Conservation (phyloP, 2,113 vertebrate genomes). For the Clarias batrachus region DNA sequence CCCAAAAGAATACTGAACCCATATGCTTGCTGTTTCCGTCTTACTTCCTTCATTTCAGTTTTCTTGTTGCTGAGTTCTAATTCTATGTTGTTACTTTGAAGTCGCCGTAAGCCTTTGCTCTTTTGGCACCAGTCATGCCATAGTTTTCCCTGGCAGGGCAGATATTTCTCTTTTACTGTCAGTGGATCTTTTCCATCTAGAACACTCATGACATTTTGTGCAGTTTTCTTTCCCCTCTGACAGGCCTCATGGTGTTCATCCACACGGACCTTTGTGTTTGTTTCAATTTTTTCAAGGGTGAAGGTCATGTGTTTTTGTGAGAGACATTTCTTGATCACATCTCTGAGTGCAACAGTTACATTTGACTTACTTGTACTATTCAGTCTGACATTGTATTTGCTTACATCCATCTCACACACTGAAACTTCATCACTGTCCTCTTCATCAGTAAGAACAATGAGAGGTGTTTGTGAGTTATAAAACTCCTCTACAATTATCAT, state of each 20-base stretch:
- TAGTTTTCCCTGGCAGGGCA: neutral
- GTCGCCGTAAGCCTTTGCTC: conserved; percentile 47
- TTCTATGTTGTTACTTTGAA: conserved; percentile 62
- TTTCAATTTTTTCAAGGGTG: neutral
- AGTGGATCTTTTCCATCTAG: conserved; percentile 1
- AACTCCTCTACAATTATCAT: neutral
- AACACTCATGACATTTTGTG: neutral
- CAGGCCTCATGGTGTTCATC: conserved; percentile 18
- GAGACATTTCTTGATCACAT: conserved; percentile 38
- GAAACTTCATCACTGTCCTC: neutral
- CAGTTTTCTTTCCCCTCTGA: conserved; percentile 13
- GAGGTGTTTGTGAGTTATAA: neutral
- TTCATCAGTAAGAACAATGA: conserved; percentile 42
- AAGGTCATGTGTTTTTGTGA: neutral
- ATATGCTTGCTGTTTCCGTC: conserved; percentile 54
- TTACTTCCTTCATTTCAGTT: conserved; percentile 58
- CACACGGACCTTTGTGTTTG: neutral
- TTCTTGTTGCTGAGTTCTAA: conserved; percentile 60
- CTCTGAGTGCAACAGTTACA: neutral
- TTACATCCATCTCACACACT: neutral
- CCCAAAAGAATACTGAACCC: conserved; percentile 30
- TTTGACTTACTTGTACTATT: neutral
- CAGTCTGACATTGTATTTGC: conserved; percentile 4
- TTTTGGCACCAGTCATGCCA: conserved; percentile 41
- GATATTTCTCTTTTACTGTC: conserved; percentile 23